Evolutionary conservation across 2,888 invertebrate species (phyloP).

Genomic region (Acanthosepion esculentum): DNA sequence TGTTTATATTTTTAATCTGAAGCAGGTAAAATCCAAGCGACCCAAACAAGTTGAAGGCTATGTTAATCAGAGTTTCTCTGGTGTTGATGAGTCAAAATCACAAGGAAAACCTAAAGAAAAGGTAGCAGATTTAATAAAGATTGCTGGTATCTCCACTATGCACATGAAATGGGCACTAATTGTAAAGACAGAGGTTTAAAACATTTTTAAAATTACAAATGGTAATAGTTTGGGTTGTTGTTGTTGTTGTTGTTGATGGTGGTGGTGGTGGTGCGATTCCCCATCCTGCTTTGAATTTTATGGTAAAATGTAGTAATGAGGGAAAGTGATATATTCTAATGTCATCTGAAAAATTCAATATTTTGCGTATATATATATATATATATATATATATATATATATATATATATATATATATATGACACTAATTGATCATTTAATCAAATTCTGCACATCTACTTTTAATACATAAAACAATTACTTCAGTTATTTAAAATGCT

Average conservation of each 20-base stretch:
- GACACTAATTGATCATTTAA: background rate
- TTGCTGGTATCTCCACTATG: constrained; percentile 49
- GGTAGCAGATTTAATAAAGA: constrained; percentile 43
- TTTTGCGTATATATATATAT: background rate
- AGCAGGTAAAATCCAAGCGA: constrained; percentile 48
- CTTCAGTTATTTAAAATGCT: background rate
- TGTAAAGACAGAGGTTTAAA: background rate
- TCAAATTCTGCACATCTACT: background rate
- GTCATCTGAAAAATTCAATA: too few species aligned
- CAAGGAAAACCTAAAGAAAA: constrained; percentile 21
- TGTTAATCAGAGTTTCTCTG: constrained; percentile 59
- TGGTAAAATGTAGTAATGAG: background rate
- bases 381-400: constrained; percentile 41
- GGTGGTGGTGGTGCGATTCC: background rate
- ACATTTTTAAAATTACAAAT: too few species aligned
- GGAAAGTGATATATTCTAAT: background rate
- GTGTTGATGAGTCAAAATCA: constrained; percentile 56
- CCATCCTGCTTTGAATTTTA: background rate
- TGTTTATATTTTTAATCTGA: constrained; percentile 39
- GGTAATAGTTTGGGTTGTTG: constrained; percentile 13
- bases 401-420: constrained; percentile 42
- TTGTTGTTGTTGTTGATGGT: background rate
- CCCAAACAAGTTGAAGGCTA: constrained; percentile 52
- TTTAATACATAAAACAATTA: background rate
- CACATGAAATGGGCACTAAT: background rate